Evolutionary conservation across 1,140 invertebrate species (phyloP), one percentile per base, ranked within the genome.

Genomic region (Stegodyphus mimosarum): DNA sequence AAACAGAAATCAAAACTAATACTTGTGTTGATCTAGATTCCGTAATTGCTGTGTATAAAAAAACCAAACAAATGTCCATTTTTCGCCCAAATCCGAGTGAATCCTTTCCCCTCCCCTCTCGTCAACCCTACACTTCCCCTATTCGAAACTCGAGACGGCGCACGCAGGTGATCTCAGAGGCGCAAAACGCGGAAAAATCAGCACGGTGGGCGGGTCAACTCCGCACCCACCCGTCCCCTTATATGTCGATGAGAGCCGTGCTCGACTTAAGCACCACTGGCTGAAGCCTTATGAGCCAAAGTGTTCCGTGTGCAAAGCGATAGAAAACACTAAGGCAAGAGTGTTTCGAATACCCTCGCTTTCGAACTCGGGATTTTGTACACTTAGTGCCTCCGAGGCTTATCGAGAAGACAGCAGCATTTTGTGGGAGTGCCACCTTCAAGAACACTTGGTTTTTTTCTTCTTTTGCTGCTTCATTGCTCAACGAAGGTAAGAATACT

Each of bases 221-320:
- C 50, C 17, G 9, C 66, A 33, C 77, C 77, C 66, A 48, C 77
- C 77, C 77, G 66, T n/a, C 52, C 63, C 79, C 79, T 66, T 83
- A 83, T 83, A 83, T 73, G 79, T 83, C 79, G 33, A 73, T 83
- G 71, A 52, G 70, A 13, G n/a, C 51, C 15, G 10, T 33, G 33
- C 33, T 33, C 33, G 33, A 33, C 33, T 71, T 17, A 11, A 74
- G 69, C 60, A 55, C 55, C 70, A 64, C 66, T 55, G 33, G 33
- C 33, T 33, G 33, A 33, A 48, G 18, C 77, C 77, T 78, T 78
- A 67, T 78, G 76, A 66, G 55, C 63, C 18, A 6, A 60, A 60
- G 67, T n/a, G 52, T 48, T 6, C 67, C 79, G 79, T 83, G 79
- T 83, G 79, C 79, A 83, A 83, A 83, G 71, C 71, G 79, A 50